A percentile compares a stretch with the other conserved stretches of the same genome.
Conservation (phyloP, 2,797 vertebrate species). For the Sebastes hubbsi region DNA sequence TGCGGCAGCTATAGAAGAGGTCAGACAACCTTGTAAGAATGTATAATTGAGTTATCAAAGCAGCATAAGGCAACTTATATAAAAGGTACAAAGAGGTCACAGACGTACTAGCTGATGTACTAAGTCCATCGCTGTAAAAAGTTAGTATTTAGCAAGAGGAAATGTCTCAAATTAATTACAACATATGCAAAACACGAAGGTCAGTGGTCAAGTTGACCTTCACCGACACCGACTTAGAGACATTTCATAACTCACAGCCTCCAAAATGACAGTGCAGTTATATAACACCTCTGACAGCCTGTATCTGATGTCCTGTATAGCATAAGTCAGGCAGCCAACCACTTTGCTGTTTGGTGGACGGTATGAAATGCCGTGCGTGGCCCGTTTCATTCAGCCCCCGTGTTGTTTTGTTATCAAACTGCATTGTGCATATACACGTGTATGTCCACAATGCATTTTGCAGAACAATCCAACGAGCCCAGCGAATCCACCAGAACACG, state of each 20-base stretch:
- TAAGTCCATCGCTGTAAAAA: background rate
- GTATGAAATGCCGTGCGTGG: constrained; percentile 5
- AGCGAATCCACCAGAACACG: constrained; percentile 67
- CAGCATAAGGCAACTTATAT: background rate
- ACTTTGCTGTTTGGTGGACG: background rate
- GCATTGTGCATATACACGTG: constrained; percentile 1
- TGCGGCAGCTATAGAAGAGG: background rate
- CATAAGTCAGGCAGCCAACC: background rate
- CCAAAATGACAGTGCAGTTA: background rate
- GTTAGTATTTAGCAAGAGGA: background rate
- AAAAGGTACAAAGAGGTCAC: background rate
- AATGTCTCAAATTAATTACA: background rate
- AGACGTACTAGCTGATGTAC: background rate
- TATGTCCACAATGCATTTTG: constrained; percentile 37
- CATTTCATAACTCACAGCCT: background rate
- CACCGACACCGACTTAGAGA: background rate
- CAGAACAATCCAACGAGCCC: constrained; percentile 55
- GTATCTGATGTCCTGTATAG: background rate
- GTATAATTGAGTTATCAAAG: background rate
- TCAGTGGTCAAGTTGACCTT: background rate
- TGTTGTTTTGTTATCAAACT: constrained; percentile 32
- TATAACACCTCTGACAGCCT: background rate
- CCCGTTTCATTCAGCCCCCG: constrained; percentile 33
- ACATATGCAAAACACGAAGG: background rate
- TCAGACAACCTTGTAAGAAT: background rate